Conservation (phyloP, 2,888 invertebrate genomes). For the Ariolimax columbianus region DNA sequence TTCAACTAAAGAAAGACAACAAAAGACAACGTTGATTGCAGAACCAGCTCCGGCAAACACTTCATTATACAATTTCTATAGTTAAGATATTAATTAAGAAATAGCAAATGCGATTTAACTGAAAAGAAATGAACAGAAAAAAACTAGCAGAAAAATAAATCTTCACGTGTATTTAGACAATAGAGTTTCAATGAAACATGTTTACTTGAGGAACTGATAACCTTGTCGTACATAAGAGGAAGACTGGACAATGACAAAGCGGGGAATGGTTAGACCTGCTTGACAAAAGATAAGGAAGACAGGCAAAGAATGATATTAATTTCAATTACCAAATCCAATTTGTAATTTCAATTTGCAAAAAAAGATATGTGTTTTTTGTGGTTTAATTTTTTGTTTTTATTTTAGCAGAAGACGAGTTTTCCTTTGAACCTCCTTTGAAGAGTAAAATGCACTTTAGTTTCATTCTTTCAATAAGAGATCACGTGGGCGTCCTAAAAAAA, state of each 20-base stretch:
- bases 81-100: neutral
- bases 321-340: neutral
- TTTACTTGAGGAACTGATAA: too few species aligned
- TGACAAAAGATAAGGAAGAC: neutral
- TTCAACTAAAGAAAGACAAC: too few species aligned
- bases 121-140: neutral
- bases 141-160: neutral
- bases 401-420: neutral
- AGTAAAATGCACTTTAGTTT: neutral
- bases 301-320: neutral
- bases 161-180: neutral
- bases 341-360: neutral
- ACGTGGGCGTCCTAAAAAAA: neutral
- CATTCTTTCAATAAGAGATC: neutral
- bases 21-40: too few species aligned
- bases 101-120: neutral
- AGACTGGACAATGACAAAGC: neutral
- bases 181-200: too few species aligned
- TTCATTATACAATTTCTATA: too few species aligned
- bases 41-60: too few species aligned
- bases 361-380: neutral
- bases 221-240: neutral
- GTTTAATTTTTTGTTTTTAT: neutral
- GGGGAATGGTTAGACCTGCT: neutral
- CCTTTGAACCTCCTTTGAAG: conserved; percentile 2